Evolutionary conservation across 2,888 invertebrate genomes (phyloP), one percentile per base, ranked within the genome.

Genomic region (Megastigmus dorsalis): DNA sequence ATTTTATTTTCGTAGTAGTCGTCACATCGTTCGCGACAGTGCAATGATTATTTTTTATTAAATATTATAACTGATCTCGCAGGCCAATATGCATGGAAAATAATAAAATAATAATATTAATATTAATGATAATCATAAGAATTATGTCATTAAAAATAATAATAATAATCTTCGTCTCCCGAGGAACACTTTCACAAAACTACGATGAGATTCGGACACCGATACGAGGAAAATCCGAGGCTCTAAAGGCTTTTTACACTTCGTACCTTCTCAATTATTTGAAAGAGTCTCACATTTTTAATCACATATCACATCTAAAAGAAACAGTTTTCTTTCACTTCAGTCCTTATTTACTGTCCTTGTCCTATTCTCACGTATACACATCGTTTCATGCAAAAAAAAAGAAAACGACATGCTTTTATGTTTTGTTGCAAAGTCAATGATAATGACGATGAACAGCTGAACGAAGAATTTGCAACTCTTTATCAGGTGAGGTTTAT

Each of bases 121-220:
- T 77, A 55, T 70, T 75, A 63, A 48, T 69, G 66, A 68, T 72
- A 69, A 74, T 77, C 52, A 70, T 77, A 70, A 74, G 43, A 70
- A 67, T 70, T n/a, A n/a, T n/a, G n/a, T n/a, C n/a, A n/a, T n/a
- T n/a, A n/a, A n/a, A n/a, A 65, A 59, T 59, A 26, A 62, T 62
- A 43, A 52, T 73, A 26, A 77, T 76, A 77, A 78, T 75, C 23
- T 66, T 69, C 69, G 62, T 55, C 60, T 69, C 41, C 67, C 75
- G 71, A 75, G 55, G 52, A 75, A 75, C 66, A 60, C 41, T 68
- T 48, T 62, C 62, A 62, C 15, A 62, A 69, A 52, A 74, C 52
- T 78, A 65, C 70, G 65, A 72, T 73, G 76, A 79, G 75, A 78
- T 77, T 77, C 78, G 77, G 76, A 73, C 48, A 67, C 66, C 60